Conservation (phyloP, 37 sponge, comb jelly and placozoan genomes). For the Amphimedon queenslandica region DNA sequence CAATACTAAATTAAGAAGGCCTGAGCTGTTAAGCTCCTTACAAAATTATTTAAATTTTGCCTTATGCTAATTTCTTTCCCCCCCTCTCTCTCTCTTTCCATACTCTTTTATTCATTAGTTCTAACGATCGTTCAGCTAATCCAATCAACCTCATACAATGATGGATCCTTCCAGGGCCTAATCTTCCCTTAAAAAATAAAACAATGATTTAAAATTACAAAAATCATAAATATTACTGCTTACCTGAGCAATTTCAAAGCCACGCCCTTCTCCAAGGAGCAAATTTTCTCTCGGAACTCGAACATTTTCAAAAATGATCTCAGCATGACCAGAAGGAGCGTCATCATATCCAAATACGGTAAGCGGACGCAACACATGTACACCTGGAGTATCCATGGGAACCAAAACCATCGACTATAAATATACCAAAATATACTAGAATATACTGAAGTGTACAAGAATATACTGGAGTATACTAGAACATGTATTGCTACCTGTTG, state of each 20-base stretch:
- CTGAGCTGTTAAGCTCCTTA: too few species aligned
- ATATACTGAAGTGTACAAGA: neutral
- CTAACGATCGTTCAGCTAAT: conserved; percentile 80
- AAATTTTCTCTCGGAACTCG: conserved; percentile 69
- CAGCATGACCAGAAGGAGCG: conserved; percentile 65
- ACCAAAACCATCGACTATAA: conserved; percentile 84
- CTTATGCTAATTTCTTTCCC: too few species aligned
- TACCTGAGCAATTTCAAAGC: conserved; percentile 91
- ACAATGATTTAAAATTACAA: neutral
- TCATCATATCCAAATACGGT: conserved; percentile 83
- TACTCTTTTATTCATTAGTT: conserved; percentile 58
- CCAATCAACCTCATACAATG: conserved; percentile 95
- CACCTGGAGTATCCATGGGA: conserved; percentile 82
- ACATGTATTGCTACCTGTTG: conserved; percentile 33
- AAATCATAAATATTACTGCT: neutral
- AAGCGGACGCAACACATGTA: conserved; percentile 68
- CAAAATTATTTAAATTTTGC: too few species aligned
- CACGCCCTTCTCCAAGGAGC: conserved; percentile 82
- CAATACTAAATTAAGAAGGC: too few species aligned
- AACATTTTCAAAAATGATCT: conserved; percentile 63
- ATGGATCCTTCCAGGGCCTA: conserved; percentile 92
- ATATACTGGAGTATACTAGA: neutral
- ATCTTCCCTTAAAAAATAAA: too few species aligned
- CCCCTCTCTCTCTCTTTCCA: too few species aligned
- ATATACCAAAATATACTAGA: neutral